Base-by-base conservation (phyloP, 2,888 invertebrate genomes). In the Cephus nigrinus region DNA sequence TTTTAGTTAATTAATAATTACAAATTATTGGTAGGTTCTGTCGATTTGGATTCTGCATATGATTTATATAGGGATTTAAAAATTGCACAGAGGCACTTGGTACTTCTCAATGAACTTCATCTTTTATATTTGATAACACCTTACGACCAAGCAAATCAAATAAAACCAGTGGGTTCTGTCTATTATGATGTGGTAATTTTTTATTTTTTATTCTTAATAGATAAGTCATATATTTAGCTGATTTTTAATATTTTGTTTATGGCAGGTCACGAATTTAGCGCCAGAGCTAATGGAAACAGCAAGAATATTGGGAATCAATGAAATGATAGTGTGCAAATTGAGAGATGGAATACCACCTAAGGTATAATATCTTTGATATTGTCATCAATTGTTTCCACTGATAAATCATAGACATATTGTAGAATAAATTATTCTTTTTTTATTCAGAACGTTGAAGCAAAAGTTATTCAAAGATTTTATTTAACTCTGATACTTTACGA, bases 41-140 rank as follows among this genome's bases (percentile, higher is more conserved):
- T 99, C 82, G 96, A 97, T 83, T 93, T 97, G 74, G 92, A 94
- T 15, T 93, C 93, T 75, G 96, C 97, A 0, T 93, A 94, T 83
- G 93, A 93, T 82, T 92, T 99, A n/a, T 94, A 96, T 84, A 92
- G 93, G 11, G 98, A 98, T 89, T 92, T 98, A 80, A 92, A 93
- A 80, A 90, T 91, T 76, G 97, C 97, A 0, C 95, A 96, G 82
- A 93, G 93, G 74, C 94, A 95, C 74, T 92, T 99, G 78, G 96
- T 98, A 23, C 93, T 99, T 74, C 92, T 95, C 85, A 96, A 96
- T 83, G 94, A 95, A 87, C 93, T 98, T 68, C 99, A 99, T 92
- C 93, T 99, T 32, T 92, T 99, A 75, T 98, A 96, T 92, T 92
- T 98, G 55, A 95, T 98, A 77, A 96, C 97, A 32, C 96, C 97